phyloP scores from a whole-genome alignment of 2,797 vertebrate genomes.

The Siniperca undulata region DNA sequence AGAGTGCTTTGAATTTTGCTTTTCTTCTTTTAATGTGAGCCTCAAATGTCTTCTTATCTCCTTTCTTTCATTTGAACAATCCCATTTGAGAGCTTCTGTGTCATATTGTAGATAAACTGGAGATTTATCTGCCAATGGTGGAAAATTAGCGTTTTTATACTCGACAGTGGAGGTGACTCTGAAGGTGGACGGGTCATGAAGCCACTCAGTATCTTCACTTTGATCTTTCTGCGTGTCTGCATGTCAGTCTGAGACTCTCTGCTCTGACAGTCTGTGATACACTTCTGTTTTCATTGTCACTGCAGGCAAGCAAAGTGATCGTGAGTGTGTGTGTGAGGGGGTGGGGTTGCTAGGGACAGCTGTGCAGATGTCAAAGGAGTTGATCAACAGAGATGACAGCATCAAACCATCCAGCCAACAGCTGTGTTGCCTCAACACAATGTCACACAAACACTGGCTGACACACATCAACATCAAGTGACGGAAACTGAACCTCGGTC shows the following conservation, averaged over 20 bases:
- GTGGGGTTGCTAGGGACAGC: conserved; percentile 35
- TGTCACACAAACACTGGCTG: conserved; percentile 39
- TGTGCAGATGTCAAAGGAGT: conserved; percentile 46
- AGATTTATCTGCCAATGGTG: conserved; percentile 16
- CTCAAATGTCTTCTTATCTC: conserved; percentile 20
- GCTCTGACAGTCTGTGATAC: conserved; percentile 26
- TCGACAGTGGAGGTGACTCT: not conserved
- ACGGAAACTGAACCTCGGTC: conserved; percentile 9
- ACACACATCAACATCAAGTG: conserved; percentile 21
- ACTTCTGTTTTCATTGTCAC: conserved; percentile 47
- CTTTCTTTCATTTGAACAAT: conserved; percentile 22
- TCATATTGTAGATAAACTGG: conserved; percentile 34
- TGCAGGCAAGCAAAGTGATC: conserved; percentile 14
- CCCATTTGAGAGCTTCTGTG: conserved; percentile 6
- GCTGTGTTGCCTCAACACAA: conserved; percentile 48
- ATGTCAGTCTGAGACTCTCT: conserved; percentile 7
- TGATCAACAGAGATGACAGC: conserved; percentile 55
- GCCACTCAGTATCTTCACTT: conserved; percentile 2
- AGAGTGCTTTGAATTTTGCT: conserved; percentile 17
- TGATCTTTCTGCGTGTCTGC: conserved; percentile 18
- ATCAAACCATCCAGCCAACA: conserved; percentile 55
- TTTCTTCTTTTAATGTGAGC: conserved; percentile 19
- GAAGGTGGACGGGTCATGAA: conserved; percentile 20
- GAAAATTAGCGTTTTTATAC: conserved; percentile 17
- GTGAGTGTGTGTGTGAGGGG: conserved; percentile 14